A percentile compares a stretch with the other conserved stretches of the same genome.
Conservation (phyloP, 2,113 vertebrate species). For the Rhea americana region DNA sequence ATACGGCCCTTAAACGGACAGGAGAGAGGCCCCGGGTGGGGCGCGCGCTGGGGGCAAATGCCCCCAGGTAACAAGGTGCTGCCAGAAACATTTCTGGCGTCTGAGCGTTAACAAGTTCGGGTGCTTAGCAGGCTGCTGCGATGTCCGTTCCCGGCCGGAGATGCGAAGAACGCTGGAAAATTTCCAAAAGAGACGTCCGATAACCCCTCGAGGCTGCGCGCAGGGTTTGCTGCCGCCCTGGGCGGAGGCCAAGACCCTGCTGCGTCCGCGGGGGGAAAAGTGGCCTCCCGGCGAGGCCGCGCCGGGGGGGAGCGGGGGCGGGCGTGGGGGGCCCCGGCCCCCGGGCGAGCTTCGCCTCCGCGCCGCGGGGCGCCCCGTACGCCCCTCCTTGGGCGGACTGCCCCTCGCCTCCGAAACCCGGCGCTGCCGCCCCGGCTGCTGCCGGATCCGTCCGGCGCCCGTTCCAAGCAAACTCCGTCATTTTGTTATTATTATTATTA, state of each 20-base stretch:
- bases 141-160: background rate
- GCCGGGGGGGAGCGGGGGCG: no score
- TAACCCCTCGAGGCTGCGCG: background rate
- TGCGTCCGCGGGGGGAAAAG: background rate
- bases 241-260: no score
- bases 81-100: background rate
- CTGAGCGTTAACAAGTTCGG: no score
- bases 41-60: background rate
- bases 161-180: background rate
- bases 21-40: background rate
- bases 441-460: no score
- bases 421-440: no score
- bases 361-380: no score
- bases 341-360: no score
- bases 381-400: no score
- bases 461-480: no score
- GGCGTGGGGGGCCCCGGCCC: no score
- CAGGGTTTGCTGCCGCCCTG: background rate
- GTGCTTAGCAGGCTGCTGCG: background rate
- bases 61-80: background rate
- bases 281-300: background rate
- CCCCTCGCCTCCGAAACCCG: no score
- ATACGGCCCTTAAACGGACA: accelerated
- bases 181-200: accelerated
- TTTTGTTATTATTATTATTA: no score